phyloP scores from a whole-genome alignment of 2,888 invertebrate genomes.

The Aporophyla lueneburgensis region DNA sequence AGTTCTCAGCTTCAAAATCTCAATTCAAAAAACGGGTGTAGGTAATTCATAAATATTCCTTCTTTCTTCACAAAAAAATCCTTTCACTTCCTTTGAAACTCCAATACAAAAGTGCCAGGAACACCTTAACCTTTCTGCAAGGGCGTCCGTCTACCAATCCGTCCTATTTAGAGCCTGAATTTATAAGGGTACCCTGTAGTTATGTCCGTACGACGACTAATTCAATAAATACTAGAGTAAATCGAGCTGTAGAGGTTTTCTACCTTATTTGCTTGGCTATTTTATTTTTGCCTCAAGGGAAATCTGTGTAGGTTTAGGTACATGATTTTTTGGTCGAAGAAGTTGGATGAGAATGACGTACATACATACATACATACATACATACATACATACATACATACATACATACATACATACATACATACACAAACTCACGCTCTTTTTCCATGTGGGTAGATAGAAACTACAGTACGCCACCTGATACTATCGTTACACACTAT shows the following conservation, averaged over 20 bases:
- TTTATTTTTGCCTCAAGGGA: constrained; percentile 31
- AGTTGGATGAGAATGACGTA: neutral
- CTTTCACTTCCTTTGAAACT: constrained; percentile 9
- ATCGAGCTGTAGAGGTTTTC: constrained; percentile 30
- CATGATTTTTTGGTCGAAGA: neutral
- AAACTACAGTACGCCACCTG: too few species aligned
- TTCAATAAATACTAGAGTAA: constrained; percentile 55
- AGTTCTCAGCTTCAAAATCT: neutral
- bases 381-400: too few species aligned
- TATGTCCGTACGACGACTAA: constrained; percentile 26
- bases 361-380: too few species aligned
- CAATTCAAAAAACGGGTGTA: neutral
- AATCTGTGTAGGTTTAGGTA: constrained; percentile 15
- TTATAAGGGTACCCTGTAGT: constrained; percentile 46
- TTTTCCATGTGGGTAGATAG: too few species aligned
- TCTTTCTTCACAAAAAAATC: constrained; percentile 13
- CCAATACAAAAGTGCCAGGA: constrained; percentile 22
- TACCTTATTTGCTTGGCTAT: constrained; percentile 30
- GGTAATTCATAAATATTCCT: neutral
- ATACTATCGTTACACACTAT: too few species aligned
- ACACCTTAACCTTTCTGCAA: constrained; percentile 26
- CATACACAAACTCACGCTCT: too few species aligned
- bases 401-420: too few species aligned
- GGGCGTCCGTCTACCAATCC: constrained; percentile 17
- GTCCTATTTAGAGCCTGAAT: constrained; percentile 41